Percentiles rank a stretch among this genome's conserved stretches.
These are phyloP conservation scores for Rhynchophorus ferrugineus DNA, from an alignment of 1,140 invertebrate species.

Conservation along the genomic window DNA sequence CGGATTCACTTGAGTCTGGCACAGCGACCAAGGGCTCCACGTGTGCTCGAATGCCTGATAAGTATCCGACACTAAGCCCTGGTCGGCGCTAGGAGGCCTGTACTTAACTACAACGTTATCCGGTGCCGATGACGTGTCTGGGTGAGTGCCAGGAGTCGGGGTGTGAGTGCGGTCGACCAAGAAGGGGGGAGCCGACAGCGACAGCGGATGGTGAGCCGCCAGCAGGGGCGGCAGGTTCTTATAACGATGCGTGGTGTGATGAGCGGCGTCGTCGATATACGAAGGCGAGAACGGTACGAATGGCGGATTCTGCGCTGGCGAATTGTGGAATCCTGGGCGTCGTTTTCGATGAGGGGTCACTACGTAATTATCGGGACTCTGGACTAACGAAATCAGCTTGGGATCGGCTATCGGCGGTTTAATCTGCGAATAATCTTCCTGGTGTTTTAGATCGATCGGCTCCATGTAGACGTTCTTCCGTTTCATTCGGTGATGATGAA, in stretches of 20 bases:
- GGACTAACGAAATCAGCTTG: slow-evolving; percentile 54
- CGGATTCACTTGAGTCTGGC: slow-evolving; percentile 53
- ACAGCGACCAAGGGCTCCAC: slow-evolving; percentile 63
- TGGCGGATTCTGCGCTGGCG: slow-evolving; percentile 74
- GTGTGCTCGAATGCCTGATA: slow-evolving; percentile 41
- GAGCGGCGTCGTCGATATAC: slow-evolving; percentile 52
- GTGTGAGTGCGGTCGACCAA: slow-evolving; percentile 52
- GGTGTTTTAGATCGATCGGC: slow-evolving; percentile 52
- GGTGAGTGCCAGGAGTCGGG: slow-evolving; percentile 44
- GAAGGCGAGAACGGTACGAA: slow-evolving; percentile 71
- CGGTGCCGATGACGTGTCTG: slow-evolving; percentile 41
- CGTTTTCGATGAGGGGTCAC: slow-evolving; percentile 77
- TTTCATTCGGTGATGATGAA: slow-evolving; percentile 48
- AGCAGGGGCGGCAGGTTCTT: slow-evolving; percentile 41
- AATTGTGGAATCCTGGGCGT: slow-evolving; percentile 75
- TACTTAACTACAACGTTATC: slow-evolving; percentile 55
- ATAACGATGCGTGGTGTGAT: slow-evolving; percentile 37
- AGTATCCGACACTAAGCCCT: slow-evolving; percentile 42
- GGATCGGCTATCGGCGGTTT: slow-evolving; percentile 51
- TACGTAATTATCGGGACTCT: slow-evolving; percentile 66
- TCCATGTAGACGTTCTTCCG: slow-evolving; percentile 56
- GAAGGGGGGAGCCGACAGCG: slow-evolving; percentile 62
- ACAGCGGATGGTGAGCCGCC: slow-evolving; percentile 55
- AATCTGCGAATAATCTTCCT: slow-evolving; percentile 49
- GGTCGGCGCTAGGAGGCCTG: slow-evolving; percentile 61